Evolutionary conservation across 1,140 invertebrate genomes (phyloP).

Genomic region (Helicoverpa armigera): DNA sequence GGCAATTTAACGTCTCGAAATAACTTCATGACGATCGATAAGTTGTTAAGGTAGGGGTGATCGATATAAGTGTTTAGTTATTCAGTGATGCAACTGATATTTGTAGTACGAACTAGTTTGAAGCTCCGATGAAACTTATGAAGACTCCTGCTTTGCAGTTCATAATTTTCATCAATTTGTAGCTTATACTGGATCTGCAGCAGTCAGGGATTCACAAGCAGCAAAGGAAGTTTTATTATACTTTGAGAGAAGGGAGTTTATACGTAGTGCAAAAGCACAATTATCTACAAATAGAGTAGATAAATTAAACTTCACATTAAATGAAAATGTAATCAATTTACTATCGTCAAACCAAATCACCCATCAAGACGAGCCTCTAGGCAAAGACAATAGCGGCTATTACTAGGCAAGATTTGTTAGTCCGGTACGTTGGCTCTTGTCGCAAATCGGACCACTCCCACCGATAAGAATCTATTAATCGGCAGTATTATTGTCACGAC

Average conservation of each 20-base stretch:
- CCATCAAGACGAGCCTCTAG: too few species aligned
- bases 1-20: neutral
- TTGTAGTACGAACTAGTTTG: neutral
- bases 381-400: neutral
- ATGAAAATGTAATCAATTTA: too few species aligned
- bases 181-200: too few species aligned
- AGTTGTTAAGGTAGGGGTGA: neutral
- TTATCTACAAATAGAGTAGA: too few species aligned
- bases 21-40: neutral
- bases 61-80: conserved; percentile 16
- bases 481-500: conserved; percentile 9
- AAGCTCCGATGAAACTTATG: neutral
- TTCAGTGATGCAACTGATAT: conserved; percentile 17
- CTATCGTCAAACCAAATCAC: too few species aligned
- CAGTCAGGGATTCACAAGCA: too few species aligned
- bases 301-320: too few species aligned
- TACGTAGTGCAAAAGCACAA: too few species aligned
- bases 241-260: too few species aligned
- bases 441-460: neutral
- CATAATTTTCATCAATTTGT: too few species aligned
- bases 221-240: too few species aligned
- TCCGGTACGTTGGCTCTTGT: neutral
- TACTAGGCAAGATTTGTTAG: neutral
- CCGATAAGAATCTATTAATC: neutral
- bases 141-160: too few species aligned